phyloP scores from a whole-genome alignment of 2,797 vertebrate genomes.

The Carapus acus region DNA sequence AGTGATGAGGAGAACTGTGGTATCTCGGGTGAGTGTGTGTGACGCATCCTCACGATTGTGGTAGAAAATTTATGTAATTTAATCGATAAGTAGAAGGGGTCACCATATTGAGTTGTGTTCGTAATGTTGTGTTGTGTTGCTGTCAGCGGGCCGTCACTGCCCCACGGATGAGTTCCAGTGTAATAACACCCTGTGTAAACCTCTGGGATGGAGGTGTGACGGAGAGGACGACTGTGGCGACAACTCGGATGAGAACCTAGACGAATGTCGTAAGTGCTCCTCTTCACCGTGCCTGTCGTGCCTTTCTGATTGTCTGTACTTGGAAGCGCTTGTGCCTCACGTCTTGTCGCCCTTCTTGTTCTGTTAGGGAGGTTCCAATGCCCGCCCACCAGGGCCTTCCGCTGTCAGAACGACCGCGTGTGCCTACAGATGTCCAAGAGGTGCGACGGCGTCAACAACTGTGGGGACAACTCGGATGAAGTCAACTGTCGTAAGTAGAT shows the following conservation, averaged over 20 bases:
- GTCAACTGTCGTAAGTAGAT: constrained; percentile 82
- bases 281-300: background rate
- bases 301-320: too few relatives aligned
- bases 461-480: constrained; percentile 88
- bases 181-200: constrained; percentile 96
- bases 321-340: background rate
- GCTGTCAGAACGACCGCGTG: constrained; percentile 90
- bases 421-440: constrained; percentile 85
- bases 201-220: constrained; percentile 91
- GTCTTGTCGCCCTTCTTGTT: background rate
- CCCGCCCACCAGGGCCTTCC: constrained; percentile 89
- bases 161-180: constrained; percentile 94
- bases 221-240: constrained; percentile 96
- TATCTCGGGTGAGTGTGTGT: constrained; percentile 68
- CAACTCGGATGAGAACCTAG: constrained; percentile 91
- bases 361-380: constrained; percentile 82
- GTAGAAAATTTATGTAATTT: too few relatives aligned
- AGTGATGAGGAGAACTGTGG: constrained; percentile 88
- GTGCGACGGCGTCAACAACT: constrained; percentile 86
- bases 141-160: constrained; percentile 79
- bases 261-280: constrained; percentile 82
- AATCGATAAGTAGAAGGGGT: too few relatives aligned
- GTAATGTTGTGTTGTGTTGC: too few relatives aligned
- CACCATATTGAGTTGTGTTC: too few relatives aligned
- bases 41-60: too few relatives aligned